Evolutionary conservation across 1,140 invertebrate genomes (phyloP).

Genomic region (Lanistes nyassanus): DNA sequence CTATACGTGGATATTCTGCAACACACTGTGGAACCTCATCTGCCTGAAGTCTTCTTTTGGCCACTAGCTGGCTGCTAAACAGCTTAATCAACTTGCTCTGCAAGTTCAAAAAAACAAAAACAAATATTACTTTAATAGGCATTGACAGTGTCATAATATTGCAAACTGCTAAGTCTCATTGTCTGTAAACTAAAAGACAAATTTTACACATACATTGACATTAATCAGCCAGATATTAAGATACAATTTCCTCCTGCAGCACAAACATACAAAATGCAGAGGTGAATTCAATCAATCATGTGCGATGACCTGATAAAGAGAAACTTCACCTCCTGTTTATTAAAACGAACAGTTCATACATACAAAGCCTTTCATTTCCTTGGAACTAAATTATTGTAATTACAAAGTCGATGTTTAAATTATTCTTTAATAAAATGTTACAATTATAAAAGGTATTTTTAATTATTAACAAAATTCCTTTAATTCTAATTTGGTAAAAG

Average conservation of each 20-base stretch:
- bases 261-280: constrained; percentile 17
- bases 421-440: too few species aligned
- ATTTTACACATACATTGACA: too few species aligned
- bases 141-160: too few species aligned
- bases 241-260: neutral
- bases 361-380: neutral
- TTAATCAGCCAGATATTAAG: too few species aligned
- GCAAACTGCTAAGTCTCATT: too few species aligned
- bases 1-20: constrained; percentile 75
- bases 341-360: too few species aligned
- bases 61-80: constrained; percentile 89
- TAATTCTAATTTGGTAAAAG: neutral
- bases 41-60: constrained; percentile 76
- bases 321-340: neutral
- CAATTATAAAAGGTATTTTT: too few species aligned
- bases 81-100: constrained; percentile 94
- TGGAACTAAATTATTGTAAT: neutral
- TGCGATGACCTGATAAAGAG: too few species aligned
- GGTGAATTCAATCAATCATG: neutral
- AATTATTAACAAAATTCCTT: too few species aligned
- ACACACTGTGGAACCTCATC: constrained; percentile 50
- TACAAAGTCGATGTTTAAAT: neutral
- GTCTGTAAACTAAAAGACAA: too few species aligned
- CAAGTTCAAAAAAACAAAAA: constrained; percentile 54
- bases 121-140: too few species aligned